phyloP scores from a whole-genome alignment of 2,888 invertebrate species.

The Cyaniris semiargus region DNA sequence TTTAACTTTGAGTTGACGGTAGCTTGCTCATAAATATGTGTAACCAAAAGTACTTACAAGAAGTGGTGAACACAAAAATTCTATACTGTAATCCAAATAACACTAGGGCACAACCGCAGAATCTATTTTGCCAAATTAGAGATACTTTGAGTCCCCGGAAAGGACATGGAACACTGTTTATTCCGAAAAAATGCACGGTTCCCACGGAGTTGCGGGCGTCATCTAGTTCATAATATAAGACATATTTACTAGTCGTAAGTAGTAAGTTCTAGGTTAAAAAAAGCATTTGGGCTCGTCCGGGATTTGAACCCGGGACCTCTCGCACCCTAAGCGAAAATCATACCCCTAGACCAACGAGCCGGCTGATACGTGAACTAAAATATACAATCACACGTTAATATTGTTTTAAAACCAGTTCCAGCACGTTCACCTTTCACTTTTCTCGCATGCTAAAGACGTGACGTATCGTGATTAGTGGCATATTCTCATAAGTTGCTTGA shows the following conservation, averaged over 20 bases:
- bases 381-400: not conserved
- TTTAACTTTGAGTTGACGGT: too few species aligned
- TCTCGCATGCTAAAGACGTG: not conserved
- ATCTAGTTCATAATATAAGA: too few species aligned
- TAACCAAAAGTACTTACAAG: too few species aligned
- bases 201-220: too few species aligned
- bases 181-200: too few species aligned
- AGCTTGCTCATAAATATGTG: too few species aligned
- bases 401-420: not conserved
- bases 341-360: conserved; percentile 80
- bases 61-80: too few species aligned
- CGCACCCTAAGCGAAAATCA: conserved; percentile 81
- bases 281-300: conserved; percentile 73
- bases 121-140: too few species aligned
- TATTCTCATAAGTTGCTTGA: not conserved
- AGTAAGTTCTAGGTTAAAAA: not conserved
- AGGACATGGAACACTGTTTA: too few species aligned
- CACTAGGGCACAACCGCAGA: too few species aligned
- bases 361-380: not conserved
- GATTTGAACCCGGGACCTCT: conserved; percentile 82
- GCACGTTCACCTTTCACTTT: conserved; percentile 2
- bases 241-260: not conserved
- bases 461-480: not conserved
- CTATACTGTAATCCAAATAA: too few species aligned
- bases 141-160: too few species aligned